Percentiles rank a stretch among this genome's conserved stretches.
phyloP scores from a whole-genome alignment of 2,113 vertebrate species.

The Strigops habroptila region DNA sequence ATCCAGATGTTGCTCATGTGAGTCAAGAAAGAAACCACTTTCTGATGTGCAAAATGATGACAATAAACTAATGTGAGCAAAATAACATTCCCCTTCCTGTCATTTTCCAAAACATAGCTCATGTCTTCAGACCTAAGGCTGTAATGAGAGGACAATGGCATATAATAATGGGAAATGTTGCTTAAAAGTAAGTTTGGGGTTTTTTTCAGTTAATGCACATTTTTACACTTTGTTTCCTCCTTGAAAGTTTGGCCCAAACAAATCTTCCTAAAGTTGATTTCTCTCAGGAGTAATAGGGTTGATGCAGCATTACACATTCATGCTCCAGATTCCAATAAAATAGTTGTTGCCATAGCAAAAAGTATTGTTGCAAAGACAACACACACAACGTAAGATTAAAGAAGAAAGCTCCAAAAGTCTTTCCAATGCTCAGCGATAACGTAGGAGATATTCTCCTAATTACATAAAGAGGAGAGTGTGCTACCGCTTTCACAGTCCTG shows the following conservation, averaged over 20 bases:
- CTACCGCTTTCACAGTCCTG: neutral
- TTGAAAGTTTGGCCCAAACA: slow-evolving; percentile 37
- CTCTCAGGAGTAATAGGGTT: slow-evolving; percentile 25
- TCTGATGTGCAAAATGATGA: neutral
- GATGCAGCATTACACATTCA: slow-evolving; percentile 8
- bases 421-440: neutral
- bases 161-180: neutral
- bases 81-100: slow-evolving; percentile 20
- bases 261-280: slow-evolving; percentile 17
- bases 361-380: slow-evolving; percentile 50
- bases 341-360: slow-evolving; percentile 57
- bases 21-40: neutral
- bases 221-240: slow-evolving; percentile 35
- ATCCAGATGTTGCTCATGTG: slow-evolving; percentile 40
- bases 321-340: slow-evolving; percentile 37
- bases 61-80: slow-evolving; percentile 4
- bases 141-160: neutral
- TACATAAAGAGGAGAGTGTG: neutral
- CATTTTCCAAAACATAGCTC: neutral
- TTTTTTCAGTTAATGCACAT: neutral
- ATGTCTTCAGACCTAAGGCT: neutral
- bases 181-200: neutral
- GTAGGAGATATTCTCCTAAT: neutral
- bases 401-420: neutral
- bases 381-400: neutral